phyloP scores from a whole-genome alignment of 1,140 invertebrate species.

The Homalodisca vitripennis region DNA sequence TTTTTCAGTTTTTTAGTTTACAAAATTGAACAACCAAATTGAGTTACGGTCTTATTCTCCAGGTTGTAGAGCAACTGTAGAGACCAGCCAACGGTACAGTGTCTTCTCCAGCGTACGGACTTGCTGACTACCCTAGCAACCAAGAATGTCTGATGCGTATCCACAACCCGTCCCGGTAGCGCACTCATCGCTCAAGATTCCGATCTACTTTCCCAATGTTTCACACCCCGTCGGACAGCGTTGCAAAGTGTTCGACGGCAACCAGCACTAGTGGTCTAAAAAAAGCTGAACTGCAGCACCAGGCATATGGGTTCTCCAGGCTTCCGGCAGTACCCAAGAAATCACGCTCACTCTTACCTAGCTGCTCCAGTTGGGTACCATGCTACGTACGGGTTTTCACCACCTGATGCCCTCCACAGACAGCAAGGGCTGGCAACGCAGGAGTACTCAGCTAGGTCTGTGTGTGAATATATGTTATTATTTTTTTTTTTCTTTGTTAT shows the following conservation, averaged over 20 bases:
- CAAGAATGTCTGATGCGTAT: slow-evolving; percentile 90
- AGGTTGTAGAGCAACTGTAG: slow-evolving; percentile 77
- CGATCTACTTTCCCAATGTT: slow-evolving; percentile 86
- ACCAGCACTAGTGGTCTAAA: slow-evolving; percentile 79
- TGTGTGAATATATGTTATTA: no score
- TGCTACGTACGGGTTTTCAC: slow-evolving; percentile 85
- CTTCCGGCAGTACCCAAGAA: slow-evolving; percentile 75
- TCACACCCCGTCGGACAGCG: slow-evolving; percentile 80
- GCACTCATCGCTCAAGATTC: slow-evolving; percentile 84
- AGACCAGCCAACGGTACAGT: slow-evolving; percentile 79
- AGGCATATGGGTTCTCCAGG: slow-evolving; percentile 86
- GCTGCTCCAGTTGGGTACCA: no score
- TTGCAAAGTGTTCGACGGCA: slow-evolving; percentile 91
- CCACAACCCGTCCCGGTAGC: slow-evolving; percentile 76
- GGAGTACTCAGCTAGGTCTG: slow-evolving; percentile 85
- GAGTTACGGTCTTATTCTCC: no score
- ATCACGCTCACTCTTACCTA: slow-evolving; percentile 87
- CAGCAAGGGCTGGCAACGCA: slow-evolving; percentile 81
- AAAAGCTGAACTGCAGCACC: slow-evolving; percentile 82
- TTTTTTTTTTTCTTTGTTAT: no score
- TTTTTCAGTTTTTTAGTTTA: no score
- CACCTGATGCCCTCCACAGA: slow-evolving; percentile 85
- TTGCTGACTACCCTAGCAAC: slow-evolving; percentile 85
- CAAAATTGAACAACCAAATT: no score
- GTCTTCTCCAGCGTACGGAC: slow-evolving; percentile 81